Evolutionary conservation across 35 echinoderm and acorn worm species (phyloP), one percentile per base, ranked within the genome.

Genomic region (Strongylocentrotus purpuratus): DNA sequence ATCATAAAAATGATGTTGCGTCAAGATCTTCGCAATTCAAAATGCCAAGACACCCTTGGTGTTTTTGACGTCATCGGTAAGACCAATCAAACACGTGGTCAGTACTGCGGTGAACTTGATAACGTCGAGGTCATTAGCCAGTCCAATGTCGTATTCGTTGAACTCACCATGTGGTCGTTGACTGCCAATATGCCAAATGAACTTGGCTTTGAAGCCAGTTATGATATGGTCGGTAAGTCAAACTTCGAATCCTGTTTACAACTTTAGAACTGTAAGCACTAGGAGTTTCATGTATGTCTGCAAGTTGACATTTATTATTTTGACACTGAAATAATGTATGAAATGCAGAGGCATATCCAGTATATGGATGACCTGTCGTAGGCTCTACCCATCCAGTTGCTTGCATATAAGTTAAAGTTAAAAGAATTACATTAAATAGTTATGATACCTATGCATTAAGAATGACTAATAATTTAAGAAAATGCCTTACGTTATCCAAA

Each of bases 181-280:
- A 95, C 94, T 18, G 97, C 92, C 14, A 48, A 95, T 86, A 98
- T 98, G 97, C 97, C 97, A n/a, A 33, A 52, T 2, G 46, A 90
- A 58, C 90, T 98, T n/a, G 97, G 96, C 33, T 98, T 98, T 59
- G 96, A 92, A 4, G 96, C 97, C 50, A 90, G 86, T 28, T 98
- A 95, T 46, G 70, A 93, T 15, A 78, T 92, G 7, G 88, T 98
- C 11, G 96, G 97, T 98, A 95, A 92, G 95, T 90, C 2, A 46
- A 25, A 18, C 61, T 20, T 70, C 61, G 11, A 17, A 17, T 9
- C 4, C 11, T 59, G 7, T 12, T 14, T 58, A 58, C 0, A 59
- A 70, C 12, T 50, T 50, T 50, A 50, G 48, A 50, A 8, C 7
- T 8, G 48, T 50, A 50, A 50, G 0, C 48, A 50, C 12, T 50